These are phyloP conservation scores for Amphibalanus amphitrite DNA, from an alignment of 1,140 invertebrate species.

Conservation along the genomic window DNA sequence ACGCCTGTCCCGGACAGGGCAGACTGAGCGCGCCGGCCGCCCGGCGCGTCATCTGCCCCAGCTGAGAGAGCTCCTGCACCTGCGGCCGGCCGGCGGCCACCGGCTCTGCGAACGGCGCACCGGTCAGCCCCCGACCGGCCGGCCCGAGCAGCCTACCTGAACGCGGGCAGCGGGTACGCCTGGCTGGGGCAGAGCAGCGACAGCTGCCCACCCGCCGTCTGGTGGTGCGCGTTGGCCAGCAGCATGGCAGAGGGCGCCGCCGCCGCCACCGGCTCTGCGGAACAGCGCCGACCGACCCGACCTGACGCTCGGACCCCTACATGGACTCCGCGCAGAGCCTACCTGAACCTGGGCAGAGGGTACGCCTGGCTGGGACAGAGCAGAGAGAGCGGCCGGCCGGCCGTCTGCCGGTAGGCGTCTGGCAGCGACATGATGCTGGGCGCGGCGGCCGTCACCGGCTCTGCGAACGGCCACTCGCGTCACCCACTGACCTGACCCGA, in stretches of 20 bases:
- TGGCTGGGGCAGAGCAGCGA: neutral
- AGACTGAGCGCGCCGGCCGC: slow-evolving; percentile 9
- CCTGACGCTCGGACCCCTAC: slow-evolving; percentile 28
- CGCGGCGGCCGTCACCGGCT: neutral
- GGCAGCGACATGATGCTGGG: neutral
- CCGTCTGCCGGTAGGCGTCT: slow-evolving; percentile 34
- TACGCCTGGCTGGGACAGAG: too few species aligned
- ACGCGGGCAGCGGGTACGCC: too few species aligned
- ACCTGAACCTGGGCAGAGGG: too few species aligned
- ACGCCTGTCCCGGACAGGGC: slow-evolving; percentile 14
- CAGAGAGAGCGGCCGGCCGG: too few species aligned
- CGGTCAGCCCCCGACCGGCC: too few species aligned
- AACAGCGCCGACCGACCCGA: slow-evolving; percentile 45
- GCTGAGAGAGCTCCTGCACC: slow-evolving; percentile 9
- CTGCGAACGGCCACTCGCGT: too few species aligned
- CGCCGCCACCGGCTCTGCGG: too few species aligned
- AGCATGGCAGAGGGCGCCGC: slow-evolving; percentile 46
- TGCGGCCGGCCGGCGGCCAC: slow-evolving; percentile 11
- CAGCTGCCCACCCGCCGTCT: too few species aligned
- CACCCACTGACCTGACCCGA: too few species aligned
- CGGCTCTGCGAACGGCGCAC: slow-evolving; percentile 11
- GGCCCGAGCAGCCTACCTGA: too few species aligned
- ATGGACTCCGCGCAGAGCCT: slow-evolving; percentile 37
- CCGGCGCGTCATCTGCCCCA: slow-evolving; percentile 8
- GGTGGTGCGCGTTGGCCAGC: slow-evolving; percentile 23